Base-by-base conservation (phyloP, 2,888 invertebrate species). In the Andrena camellia region DNA sequence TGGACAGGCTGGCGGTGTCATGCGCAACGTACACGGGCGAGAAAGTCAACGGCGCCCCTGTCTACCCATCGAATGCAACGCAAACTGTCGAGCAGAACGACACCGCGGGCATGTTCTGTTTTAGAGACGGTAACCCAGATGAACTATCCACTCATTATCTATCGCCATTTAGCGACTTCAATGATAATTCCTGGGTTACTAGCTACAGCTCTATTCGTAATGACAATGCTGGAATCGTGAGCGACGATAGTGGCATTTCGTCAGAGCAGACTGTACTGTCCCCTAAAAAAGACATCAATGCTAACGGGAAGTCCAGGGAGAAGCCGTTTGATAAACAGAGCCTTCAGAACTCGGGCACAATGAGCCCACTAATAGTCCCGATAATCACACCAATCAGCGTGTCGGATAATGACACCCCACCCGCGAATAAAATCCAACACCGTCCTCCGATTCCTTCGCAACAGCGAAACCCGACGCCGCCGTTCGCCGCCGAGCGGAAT, bases 371-470 rank as follows among this genome's bases (percentile, higher is more conserved):
- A 2, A 33, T 79, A 66, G 2, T 79, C 26, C 79, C 79, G 0
- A n/a, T 78, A 6, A 63, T 79, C 8, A 0, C 64, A 0, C 79
- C 79, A 10, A 59, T 79, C 50, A 31, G 60, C 31, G 2, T 79
- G 23, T 33, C 70, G 29, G 20, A 52, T 2, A 48, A 62, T n/a
- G n/a, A 10, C 2, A 33, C n/a, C 13, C 13, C 59, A 7, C n/a
- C 64, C 0, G 2, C 0, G 5, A 29, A 20, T 17, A n/a, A 8
- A 4, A 13, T 5, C 2, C 5, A 23, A 20, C 48, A 48, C n/a
- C 50, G 23, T 23, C 10, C 31, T 4, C 8, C 20, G 31, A 26
- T 17, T 3, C 0, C 17, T 3, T 4, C 26, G n/a, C 52, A 35
- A 4, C n/a, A 29, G 33, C 29, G 26, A 33, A 17, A 26, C 4